Evolutionary conservation across 2,888 invertebrate genomes (phyloP).

Genomic region (Spodoptera exigua): DNA sequence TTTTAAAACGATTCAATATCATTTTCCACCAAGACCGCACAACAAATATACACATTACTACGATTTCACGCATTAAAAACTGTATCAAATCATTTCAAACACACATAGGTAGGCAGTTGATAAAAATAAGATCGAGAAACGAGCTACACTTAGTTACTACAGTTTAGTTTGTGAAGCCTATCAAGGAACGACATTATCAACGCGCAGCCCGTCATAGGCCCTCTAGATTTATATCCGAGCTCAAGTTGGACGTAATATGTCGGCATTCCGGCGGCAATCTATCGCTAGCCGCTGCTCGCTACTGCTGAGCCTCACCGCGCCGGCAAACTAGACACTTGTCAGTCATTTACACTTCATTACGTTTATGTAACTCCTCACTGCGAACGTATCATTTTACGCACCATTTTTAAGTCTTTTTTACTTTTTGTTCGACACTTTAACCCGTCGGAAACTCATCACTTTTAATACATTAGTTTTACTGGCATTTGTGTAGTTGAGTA

Average conservation of each 20-base stretch:
- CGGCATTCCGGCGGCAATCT: conserved; percentile 44
- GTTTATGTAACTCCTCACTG: conserved; percentile 33
- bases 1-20: too few relatives aligned
- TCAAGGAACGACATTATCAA: conserved; percentile 33
- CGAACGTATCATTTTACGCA: conserved; percentile 33
- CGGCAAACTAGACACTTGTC: conserved; percentile 36
- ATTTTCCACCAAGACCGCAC: too few relatives aligned
- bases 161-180: conserved; percentile 13
- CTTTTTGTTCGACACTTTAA: too few relatives aligned
- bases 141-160: conserved; percentile 15
- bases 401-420: conserved; percentile 4
- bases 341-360: conserved; percentile 29
- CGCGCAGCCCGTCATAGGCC: conserved; percentile 19
- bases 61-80: too few relatives aligned
- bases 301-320: conserved; percentile 21
- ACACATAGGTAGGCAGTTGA: not conserved
- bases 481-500: too few relatives aligned
- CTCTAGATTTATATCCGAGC: conserved; percentile 47
- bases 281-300: conserved; percentile 22
- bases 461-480: too few relatives aligned
- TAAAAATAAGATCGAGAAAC: conserved; percentile 10
- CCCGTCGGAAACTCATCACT: too few relatives aligned
- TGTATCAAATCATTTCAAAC: too few relatives aligned
- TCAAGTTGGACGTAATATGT: conserved; percentile 36
- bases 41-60: too few relatives aligned